Base-by-base conservation (phyloP, 2,888 invertebrate species). In the Theodoxus fluviatilis region DNA sequence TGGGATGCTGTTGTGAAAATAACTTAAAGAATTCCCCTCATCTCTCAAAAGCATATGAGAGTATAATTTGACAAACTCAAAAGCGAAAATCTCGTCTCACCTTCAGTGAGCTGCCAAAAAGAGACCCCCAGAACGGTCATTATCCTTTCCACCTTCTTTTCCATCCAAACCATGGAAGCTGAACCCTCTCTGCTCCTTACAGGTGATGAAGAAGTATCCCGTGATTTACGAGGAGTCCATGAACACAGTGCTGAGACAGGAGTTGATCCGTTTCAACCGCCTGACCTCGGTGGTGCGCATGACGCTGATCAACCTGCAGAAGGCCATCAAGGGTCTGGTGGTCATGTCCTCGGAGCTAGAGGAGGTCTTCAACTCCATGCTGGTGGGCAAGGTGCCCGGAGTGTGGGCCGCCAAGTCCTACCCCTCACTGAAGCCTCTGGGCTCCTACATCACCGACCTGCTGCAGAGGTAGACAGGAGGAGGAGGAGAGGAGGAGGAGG, bases 391-490 rank as follows among this genome's bases (percentile, higher is more conserved):
- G 72, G 85, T 87, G 35, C 87, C 87, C 0, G 78, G 81, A 7
- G 79, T 81, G 47, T 87, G 87, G 87, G 86, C 87, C 0, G 77
- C 85, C 18, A 87, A 87, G 76, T 87, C 87, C 15, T 87, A 87
- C 74, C 87, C 87, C 1, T 87, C 86, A 7, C 80, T 87, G 38
- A 87, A 87, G 79, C 87, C 87, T 25, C 80, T 87, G 12, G 87
- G 87, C 12, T 83, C 85, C 71, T 87, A 87, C 74, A 80, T 87
- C 37, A 79, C 82, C 28, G 87, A 87, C 75, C 78, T 96, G 76
- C 86, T 93, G 65, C 91, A 91, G 68, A 90, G 95, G 85, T 86
- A 72, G 63, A 70, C 65, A n/a, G 22, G 63, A n/a, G 59, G 25
- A 9, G 18, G 52, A 52, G 52, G 18, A 37, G 18, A 15, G 28